A percentile compares a stretch with the other conserved stretches of the same genome.
These are phyloP conservation scores for Dreissena polymorpha DNA, from an alignment of 1,140 invertebrate genomes.

Conservation along the genomic window DNA sequence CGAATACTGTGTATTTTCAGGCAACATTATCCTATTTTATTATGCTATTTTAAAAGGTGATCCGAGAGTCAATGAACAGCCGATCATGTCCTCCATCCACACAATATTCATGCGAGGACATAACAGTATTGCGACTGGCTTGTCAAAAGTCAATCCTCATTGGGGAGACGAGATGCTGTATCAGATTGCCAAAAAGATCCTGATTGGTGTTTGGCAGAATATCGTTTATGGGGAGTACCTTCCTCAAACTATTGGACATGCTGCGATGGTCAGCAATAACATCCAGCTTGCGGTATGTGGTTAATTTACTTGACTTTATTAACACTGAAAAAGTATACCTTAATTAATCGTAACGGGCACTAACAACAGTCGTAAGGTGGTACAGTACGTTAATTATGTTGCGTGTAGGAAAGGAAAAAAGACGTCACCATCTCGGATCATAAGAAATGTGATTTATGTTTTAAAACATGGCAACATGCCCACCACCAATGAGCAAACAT, in stretches of 20 bases:
- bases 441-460: too few relatives aligned
- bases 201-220: not conserved
- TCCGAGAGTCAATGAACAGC: not conserved
- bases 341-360: too few relatives aligned
- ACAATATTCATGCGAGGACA: conserved; percentile 10
- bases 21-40: not conserved
- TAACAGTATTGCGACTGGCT: not conserved
- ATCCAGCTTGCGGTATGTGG: not conserved
- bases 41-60: not conserved
- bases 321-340: not conserved
- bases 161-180: not conserved
- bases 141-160: not conserved
- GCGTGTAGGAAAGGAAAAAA: not conserved
- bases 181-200: not conserved
- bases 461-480: too few relatives aligned
- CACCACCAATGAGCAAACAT: too few relatives aligned
- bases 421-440: not conserved
- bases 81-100: not conserved
- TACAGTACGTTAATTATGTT: not conserved
- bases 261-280: not conserved
- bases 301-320: not conserved
- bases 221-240: conserved; percentile 1
- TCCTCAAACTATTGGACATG: not conserved
- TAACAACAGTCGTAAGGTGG: not conserved
- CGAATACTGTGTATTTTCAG: not conserved